phyloP scores from a whole-genome alignment of 92 coral and sea anemone species.

The Zoanthus sociatus region DNA sequence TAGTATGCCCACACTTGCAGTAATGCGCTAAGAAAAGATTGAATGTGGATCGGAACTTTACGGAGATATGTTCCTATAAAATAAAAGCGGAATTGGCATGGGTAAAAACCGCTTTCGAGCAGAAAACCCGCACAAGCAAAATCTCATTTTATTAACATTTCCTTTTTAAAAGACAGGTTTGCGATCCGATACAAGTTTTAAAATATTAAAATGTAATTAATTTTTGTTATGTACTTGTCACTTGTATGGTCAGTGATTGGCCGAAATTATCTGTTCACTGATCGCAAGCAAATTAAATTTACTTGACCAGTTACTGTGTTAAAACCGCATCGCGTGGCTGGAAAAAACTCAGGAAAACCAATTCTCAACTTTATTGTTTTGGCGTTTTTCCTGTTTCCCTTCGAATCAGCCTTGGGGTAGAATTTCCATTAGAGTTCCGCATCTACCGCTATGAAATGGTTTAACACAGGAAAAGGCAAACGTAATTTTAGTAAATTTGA shows the following conservation, averaged over 20 bases:
- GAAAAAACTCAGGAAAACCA: not conserved
- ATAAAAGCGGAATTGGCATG: not conserved
- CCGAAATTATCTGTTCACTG: slow-evolving; percentile 34
- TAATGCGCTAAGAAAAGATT: no score
- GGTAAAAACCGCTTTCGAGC: not conserved
- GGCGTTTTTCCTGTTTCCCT: slow-evolving; percentile 6
- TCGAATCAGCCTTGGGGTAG: not conserved
- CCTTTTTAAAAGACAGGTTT: slow-evolving; percentile 23
- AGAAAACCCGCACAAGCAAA: slow-evolving; percentile 10
- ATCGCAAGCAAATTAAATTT: slow-evolving; percentile 28
- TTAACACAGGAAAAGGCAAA: not conserved
- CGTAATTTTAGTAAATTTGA: not conserved
- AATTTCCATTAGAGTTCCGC: not conserved
- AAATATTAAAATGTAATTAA: slow-evolving; percentile 47
- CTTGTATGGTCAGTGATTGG: slow-evolving; percentile 23
- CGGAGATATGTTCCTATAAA: not conserved
- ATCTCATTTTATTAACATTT: not conserved
- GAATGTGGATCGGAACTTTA: no score
- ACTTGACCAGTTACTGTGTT: slow-evolving; percentile 23
- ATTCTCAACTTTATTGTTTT: not conserved
- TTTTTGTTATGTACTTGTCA: slow-evolving; percentile 39
- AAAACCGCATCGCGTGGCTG: not conserved
- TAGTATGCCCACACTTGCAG: no score
- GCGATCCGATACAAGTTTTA: slow-evolving; percentile 37
- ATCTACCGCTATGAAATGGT: not conserved